Conservation (phyloP, 2,888 invertebrate species). For the Acanthosoma haemorrhoidale region DNA sequence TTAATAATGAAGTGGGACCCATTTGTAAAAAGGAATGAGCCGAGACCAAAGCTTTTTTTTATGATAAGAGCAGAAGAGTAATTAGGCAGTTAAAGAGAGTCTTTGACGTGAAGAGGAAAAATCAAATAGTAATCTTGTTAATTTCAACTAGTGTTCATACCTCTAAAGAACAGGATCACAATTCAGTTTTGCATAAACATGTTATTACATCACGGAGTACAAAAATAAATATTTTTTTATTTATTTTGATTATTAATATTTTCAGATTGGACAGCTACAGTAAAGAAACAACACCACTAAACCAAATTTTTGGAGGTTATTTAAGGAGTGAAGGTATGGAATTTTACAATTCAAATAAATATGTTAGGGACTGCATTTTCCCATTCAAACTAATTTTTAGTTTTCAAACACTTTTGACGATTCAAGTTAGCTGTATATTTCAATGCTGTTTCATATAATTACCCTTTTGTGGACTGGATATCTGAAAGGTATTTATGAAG, state of each 20-base stretch:
- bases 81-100: no score
- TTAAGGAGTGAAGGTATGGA: conserved; percentile 66
- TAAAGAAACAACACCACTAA: conserved; percentile 91
- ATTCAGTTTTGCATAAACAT: no score
- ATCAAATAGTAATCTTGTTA: no score
- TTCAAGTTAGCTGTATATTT: conserved; percentile 7
- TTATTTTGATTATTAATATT: conserved; percentile 23
- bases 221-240: neutral
- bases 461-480: neutral
- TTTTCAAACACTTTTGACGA: neutral
- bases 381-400: conserved; percentile 18
- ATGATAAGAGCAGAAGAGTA: no score
- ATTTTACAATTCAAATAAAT: neutral
- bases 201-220: no score
- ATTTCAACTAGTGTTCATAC: no score
- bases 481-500: neutral
- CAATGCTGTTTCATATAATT: neutral
- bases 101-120: no score
- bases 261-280: conserved; percentile 72
- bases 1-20: no score
- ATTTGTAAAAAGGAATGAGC: no score
- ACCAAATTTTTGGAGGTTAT: conserved; percentile 95
- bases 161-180: no score
- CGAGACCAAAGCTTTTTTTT: no score
- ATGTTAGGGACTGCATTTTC: conserved; percentile 19